Base-by-base conservation (phyloP, 2,888 invertebrate genomes). In the Drosophila subsilvestris region DNA sequence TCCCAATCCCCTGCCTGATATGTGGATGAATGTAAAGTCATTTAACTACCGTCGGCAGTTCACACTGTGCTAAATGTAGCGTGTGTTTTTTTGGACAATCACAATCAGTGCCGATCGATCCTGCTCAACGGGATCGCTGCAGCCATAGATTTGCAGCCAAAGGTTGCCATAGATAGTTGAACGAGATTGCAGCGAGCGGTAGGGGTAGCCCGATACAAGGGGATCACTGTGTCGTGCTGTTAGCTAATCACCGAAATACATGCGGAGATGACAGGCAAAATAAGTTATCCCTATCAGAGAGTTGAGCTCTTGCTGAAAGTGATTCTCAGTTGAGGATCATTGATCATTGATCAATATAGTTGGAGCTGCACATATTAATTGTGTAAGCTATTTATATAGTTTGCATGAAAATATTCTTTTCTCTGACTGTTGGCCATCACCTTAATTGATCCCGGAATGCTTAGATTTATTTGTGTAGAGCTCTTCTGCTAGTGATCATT, bases 41-140 rank as follows among this genome's bases (percentile, higher is more conserved):
- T 73, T 79, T 80, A 74, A 78, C 76, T 78, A 78, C 74, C 75
- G 48, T n/a, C 56, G 71, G 67, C 73, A 72, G 70, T 79, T 83
- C 83, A 82, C 80, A 83, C 83, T 80, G 74, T 79, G 83, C 83
- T 72, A 82, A 82, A 83, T 86, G 76, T 82, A 79, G 83, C 83
- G 80, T 79, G 75, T 75, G 67, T 76, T 20, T 37, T 76, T 20
- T 37, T 20, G 51, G 37, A 37, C 37, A 37, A 37, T 27, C 27
- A 50, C 50, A 27, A 20, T 42, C 42, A 22, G 27, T 29, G 27
- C 14, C 37, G 18, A 44, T 55, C 37, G 25, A 54, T 25, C 51
- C 6, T 9, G 42, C 7, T 59, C 12, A 49, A n/a, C n/a, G n/a
- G 70, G 57, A 80, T 76, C 76, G 67, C 79, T 73, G 20, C 32